Evolutionary conservation across 2,797 vertebrate genomes (phyloP).

Genomic region (Podargus strigoides): DNA sequence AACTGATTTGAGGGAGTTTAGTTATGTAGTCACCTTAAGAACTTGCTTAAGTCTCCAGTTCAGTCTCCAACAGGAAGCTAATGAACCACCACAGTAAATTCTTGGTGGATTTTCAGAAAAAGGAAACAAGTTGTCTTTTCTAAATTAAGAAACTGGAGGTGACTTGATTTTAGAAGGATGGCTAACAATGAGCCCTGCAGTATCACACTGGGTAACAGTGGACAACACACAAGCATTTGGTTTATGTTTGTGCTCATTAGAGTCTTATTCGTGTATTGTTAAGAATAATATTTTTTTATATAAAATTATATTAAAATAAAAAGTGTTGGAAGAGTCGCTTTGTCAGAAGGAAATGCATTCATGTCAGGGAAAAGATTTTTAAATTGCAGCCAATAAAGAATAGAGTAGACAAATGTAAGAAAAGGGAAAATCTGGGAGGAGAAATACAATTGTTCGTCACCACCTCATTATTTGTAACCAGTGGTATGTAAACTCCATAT

Average conservation of each 20-base stretch:
- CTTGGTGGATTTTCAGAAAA: neutral
- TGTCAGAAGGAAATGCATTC: conserved; percentile 15
- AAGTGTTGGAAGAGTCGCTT: neutral
- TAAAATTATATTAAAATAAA: conserved; percentile 3
- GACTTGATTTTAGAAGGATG: conserved; percentile 5
- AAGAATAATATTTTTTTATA: neutral
- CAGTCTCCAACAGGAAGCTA: neutral
- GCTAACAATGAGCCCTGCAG: neutral
- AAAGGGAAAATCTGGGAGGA: conserved; percentile 33
- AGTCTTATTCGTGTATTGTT: neutral
- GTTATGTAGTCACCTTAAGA: neutral
- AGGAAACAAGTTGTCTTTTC: neutral
- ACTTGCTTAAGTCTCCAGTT: neutral
- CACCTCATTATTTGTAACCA: conserved; percentile 58
- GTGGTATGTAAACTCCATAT: conserved; percentile 53
- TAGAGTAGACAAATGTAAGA: neutral
- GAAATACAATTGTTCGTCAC: conserved; percentile 32
- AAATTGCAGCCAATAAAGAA: conserved; percentile 28
- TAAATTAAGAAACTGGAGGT: conserved; percentile 31
- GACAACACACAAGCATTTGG: neutral
- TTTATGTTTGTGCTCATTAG: neutral
- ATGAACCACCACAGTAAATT: neutral
- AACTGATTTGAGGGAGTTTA: neutral
- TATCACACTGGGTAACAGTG: neutral
- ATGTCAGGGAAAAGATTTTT: conserved; percentile 15